A percentile compares a stretch with the other conserved stretches of the same genome.
Evolutionary conservation across 2,113 vertebrate genomes (phyloP).

Genomic region (Seriola dumerili): DNA sequence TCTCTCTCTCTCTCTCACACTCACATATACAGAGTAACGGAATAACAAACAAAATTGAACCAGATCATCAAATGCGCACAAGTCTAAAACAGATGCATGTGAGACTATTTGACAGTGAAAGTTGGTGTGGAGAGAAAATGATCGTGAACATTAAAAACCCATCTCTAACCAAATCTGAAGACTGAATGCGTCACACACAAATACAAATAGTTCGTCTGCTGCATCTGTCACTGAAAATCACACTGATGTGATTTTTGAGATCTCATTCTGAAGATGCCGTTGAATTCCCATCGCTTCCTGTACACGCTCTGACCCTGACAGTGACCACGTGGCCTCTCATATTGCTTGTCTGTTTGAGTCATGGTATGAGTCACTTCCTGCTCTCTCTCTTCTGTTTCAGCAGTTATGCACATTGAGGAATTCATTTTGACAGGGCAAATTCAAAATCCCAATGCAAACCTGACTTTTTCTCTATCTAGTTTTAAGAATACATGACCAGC

Average conservation of each 20-base stretch:
- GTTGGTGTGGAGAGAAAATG: not conserved
- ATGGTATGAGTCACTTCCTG: too few species aligned
- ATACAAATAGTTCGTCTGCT: slow-evolving; percentile 18
- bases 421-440: not conserved
- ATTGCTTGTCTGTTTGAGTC: not conserved
- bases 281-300: not conserved
- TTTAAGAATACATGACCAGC: not conserved
- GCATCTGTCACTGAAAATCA: slow-evolving; percentile 35
- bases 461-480: not conserved
- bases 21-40: not conserved
- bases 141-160: not conserved
- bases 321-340: not conserved
- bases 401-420: too few species aligned
- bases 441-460: not conserved
- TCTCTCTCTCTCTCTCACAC: slow-evolving; percentile 11
- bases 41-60: slow-evolving; percentile 13
- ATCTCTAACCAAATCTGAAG: slow-evolving; percentile 6
- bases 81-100: not conserved
- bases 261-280: not conserved
- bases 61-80: slow-evolving; percentile 27
- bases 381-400: too few species aligned
- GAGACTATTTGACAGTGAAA: not conserved
- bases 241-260: slow-evolving; percentile 8
- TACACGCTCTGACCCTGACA: not conserved
- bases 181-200: not conserved